Conservation (phyloP, 2,888 invertebrate species). For the Helicoverpa assulta region DNA sequence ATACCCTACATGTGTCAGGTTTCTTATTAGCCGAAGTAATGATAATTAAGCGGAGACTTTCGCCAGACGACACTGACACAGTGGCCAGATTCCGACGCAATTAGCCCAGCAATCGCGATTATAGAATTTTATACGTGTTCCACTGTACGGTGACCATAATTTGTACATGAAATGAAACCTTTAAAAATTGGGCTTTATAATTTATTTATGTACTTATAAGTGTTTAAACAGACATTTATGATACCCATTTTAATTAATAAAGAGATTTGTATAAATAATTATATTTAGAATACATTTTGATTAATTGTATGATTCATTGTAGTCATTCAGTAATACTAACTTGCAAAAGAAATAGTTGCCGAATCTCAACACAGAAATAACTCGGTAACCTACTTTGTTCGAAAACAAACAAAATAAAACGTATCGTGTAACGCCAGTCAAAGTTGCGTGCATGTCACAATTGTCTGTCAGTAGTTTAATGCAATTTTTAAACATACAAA, state of each 20-base stretch:
- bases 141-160: constrained; percentile 49
- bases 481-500: constrained; percentile 62
- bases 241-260: too few species aligned
- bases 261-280: too few species aligned
- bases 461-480: constrained; percentile 59
- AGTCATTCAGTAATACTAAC: neutral
- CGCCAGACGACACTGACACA: constrained; percentile 69
- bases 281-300: too few species aligned
- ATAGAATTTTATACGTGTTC: constrained; percentile 67
- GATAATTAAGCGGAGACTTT: constrained; percentile 64
- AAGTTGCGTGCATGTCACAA: constrained; percentile 61
- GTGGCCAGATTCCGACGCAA: constrained; percentile 72
- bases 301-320: neutral
- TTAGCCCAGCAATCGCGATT: constrained; percentile 71
- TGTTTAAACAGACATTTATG: too few species aligned
- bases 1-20: constrained; percentile 43
- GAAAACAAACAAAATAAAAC: constrained; percentile 48
- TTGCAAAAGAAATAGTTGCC: constrained; percentile 19
- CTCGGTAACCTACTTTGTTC: constrained; percentile 54
- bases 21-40: constrained; percentile 53
- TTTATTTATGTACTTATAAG: too few species aligned
- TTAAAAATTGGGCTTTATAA: too few species aligned
- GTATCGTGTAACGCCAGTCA: constrained; percentile 50
- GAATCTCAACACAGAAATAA: constrained; percentile 33
- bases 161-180: neutral